Base-by-base conservation (phyloP, 2,113 vertebrate species). In the Hymenochirus boettgeri region DNA sequence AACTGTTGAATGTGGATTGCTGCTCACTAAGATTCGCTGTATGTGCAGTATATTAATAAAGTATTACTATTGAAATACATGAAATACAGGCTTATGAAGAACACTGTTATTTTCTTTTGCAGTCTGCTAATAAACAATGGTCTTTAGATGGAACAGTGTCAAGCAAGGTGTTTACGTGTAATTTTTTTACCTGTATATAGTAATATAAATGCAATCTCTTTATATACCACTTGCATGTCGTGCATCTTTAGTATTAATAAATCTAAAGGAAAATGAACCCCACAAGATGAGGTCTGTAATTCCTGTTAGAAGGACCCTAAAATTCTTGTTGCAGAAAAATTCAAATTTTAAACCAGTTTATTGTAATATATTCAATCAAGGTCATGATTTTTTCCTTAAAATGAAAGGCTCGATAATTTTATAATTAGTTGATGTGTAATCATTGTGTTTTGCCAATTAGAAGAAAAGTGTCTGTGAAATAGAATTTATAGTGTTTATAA, bases 151-250 rank as follows among this genome's bases (percentile, higher is more conserved):
- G n/a, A 52, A 48, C 39, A 51, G 19, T 33, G 21, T n/a, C 24
- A 39, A 59, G n/a, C 29, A 39, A 58, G 24, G 18, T 50, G 42
- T 37, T 59, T 65, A 65, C 56, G 2, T 31, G 52, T 15, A 54
- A 54, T 18, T 54, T 27, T 25, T 67, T 21, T 69, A 58, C 26
- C 51, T 69, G 56, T 69, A 69, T 60, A 69, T 60, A 59, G 12
- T 8, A 45, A 59, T 52, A 21, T 58, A 17, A 31, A 23, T 59
- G 24, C 55, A 59, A 45, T 67, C 29, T 46, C 21, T 69, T 60
- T 59, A 33, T 66, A 29, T 29, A 52, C 53, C 54, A 48, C 39
- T 46, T 29, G 53, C 25, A 29, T 27, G 52, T 29, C n/a, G 52
- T 5, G 26, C 18, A 18, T 10, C 18, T 15, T 11, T 1, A 11